Percentiles rank a stretch among this genome's conserved stretches.
Evolutionary conservation across 2,888 invertebrate species (phyloP).

Genomic region (Cerceris ruficornis): DNA sequence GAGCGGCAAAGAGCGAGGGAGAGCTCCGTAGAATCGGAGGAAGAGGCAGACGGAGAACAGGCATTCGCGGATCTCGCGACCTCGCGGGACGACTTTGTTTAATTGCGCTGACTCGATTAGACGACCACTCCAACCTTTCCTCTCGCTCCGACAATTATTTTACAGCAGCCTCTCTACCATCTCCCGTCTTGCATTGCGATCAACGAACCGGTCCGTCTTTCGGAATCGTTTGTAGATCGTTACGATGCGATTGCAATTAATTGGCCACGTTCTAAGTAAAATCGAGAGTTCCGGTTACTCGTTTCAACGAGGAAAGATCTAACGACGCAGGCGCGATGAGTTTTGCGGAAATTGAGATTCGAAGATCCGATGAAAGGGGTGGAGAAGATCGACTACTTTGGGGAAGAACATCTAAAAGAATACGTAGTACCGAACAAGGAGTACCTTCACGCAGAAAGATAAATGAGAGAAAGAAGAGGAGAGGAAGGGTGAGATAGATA

Average conservation of each 20-base stretch:
- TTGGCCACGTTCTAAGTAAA: too few relatives aligned
- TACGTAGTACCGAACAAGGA: conserved; percentile 41
- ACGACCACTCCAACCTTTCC: conserved; percentile 23
- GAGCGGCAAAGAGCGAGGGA: conserved; percentile 61
- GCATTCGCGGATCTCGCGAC: conserved; percentile 60
- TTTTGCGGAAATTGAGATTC: background rate
- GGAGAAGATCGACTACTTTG: conserved; percentile 34
- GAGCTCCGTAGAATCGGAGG: conserved; percentile 10
- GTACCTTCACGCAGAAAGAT: conserved; percentile 52
- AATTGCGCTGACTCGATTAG: conserved; percentile 62
- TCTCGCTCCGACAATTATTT: conserved; percentile 20
- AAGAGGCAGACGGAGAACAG: conserved; percentile 30
- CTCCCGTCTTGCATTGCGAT: background rate
- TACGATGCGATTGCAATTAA: too few relatives aligned
- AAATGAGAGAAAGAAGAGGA: conserved; percentile 29
- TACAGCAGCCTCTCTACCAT: background rate
- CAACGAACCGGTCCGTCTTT: background rate
- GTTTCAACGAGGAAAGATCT: too few relatives aligned
- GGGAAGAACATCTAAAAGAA: conserved; percentile 45
- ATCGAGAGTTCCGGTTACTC: too few relatives aligned
- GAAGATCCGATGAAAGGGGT: conserved; percentile 1
- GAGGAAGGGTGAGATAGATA: conserved; percentile 14
- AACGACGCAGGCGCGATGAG: background rate
- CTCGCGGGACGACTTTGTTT: conserved; percentile 61
- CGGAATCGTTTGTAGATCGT: too few relatives aligned